Evolutionary conservation across 2,888 invertebrate genomes (phyloP).

Genomic region (Drosophila paucipuncta): DNA sequence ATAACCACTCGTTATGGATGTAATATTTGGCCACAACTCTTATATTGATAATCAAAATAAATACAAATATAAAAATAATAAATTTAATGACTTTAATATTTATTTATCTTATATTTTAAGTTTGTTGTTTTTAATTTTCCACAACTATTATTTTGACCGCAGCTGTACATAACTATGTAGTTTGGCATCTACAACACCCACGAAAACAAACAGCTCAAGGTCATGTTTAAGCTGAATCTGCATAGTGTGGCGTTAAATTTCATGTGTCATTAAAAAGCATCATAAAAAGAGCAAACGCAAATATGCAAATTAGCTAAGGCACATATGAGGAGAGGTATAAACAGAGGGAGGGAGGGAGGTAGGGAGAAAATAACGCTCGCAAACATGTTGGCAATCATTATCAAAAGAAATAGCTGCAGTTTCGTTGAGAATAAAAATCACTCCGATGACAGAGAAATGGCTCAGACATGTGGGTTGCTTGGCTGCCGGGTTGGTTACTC

Average conservation of each 20-base stretch:
- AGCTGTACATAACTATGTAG: not conserved
- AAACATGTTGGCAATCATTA: constrained; percentile 53
- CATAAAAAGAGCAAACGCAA: constrained; percentile 51
- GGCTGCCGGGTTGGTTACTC: constrained; percentile 46
- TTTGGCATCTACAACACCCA: not conserved
- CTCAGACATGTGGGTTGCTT: constrained; percentile 19
- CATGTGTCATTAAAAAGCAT: constrained; percentile 63
- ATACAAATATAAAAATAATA: no score
- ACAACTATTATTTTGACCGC: not conserved
- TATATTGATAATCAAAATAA: no score
- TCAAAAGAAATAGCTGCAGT: constrained; percentile 54
- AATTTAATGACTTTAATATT: not conserved
- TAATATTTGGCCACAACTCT: not conserved
- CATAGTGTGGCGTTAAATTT: constrained; percentile 57
- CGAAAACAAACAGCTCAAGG: constrained; percentile 51
- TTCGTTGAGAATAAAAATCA: constrained; percentile 47
- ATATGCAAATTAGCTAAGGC: constrained; percentile 41
- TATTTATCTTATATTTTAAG: not conserved
- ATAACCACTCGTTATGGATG: no score
- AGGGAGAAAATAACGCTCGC: constrained; percentile 2
- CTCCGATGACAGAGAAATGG: constrained; percentile 58
- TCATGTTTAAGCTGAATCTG: constrained; percentile 38
- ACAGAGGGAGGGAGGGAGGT: not conserved
- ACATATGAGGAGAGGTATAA: not conserved
- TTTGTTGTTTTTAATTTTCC: not conserved